Percentiles rank a stretch among this genome's conserved stretches.
Evolutionary conservation across 2,888 invertebrate genomes (phyloP).

Genomic region (Prosapia bicincta): DNA sequence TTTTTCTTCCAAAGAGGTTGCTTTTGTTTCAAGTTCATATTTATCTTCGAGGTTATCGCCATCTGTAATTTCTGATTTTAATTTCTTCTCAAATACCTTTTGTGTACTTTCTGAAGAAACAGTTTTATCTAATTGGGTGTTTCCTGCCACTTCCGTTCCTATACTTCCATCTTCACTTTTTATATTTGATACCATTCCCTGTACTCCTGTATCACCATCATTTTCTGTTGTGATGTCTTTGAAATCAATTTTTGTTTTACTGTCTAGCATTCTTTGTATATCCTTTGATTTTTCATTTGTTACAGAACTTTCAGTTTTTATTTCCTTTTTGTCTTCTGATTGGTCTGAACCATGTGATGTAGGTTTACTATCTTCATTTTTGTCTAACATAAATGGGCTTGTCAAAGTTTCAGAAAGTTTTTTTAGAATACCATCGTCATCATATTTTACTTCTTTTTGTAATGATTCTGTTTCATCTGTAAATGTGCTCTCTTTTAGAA

Average conservation of each 20-base stretch:
- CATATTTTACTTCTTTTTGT: not conserved
- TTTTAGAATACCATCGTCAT: too few species aligned
- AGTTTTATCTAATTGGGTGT: not conserved
- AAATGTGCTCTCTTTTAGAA: too few species aligned
- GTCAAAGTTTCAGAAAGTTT: too few species aligned
- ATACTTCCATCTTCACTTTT: slow-evolving; percentile 63
- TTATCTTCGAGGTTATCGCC: too few species aligned
- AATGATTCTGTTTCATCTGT: not conserved
- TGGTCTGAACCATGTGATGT: not conserved
- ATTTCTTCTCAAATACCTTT: too few species aligned
- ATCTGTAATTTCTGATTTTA: too few species aligned
- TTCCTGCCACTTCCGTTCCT: slow-evolving; percentile 49
- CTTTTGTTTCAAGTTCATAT: too few species aligned
- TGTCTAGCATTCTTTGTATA: not conserved
- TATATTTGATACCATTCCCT: slow-evolving; percentile 59
- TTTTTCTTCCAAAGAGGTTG: too few species aligned
- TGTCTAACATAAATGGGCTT: too few species aligned
- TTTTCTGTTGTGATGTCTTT: not conserved
- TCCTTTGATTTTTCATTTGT: not conserved
- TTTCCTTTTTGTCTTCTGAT: not conserved
- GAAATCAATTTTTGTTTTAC: not conserved
- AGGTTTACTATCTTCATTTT: too few species aligned
- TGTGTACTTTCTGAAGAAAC: not conserved
- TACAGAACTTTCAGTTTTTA: not conserved
- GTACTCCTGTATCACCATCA: slow-evolving; percentile 45